These are phyloP conservation scores for Drosophila pruinosa DNA, from an alignment of 1,140 invertebrate species.

Conservation along the genomic window DNA sequence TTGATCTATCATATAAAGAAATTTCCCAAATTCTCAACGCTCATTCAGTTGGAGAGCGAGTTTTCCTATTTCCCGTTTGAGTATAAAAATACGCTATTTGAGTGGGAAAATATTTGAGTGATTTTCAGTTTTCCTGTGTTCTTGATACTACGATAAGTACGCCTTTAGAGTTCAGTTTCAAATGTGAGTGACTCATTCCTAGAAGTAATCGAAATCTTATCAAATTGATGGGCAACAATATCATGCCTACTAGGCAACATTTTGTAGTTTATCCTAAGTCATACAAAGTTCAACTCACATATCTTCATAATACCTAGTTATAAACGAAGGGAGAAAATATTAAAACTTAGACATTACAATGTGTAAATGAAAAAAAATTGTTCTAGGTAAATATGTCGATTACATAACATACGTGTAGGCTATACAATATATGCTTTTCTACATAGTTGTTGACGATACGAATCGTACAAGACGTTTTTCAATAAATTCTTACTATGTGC, in stretches of 20 bases:
- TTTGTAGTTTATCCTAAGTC: slow-evolving; percentile 19
- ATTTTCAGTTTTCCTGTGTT: slow-evolving; percentile 13
- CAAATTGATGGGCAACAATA: slow-evolving; percentile 6
- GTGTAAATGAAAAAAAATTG: no score
- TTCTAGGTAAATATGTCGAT: no score
- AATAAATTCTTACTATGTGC: no score
- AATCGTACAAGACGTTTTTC: no score
- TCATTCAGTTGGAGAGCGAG: slow-evolving; percentile 48
- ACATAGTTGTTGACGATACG: no score
- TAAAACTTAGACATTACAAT: no score
- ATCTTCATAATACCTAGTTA: slow-evolving; percentile 20
- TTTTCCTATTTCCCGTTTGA: not conserved
- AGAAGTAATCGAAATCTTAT: slow-evolving; percentile 39
- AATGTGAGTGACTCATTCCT: slow-evolving; percentile 15
- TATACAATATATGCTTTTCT: no score
- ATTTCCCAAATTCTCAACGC: slow-evolving; percentile 50
- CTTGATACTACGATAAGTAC: not conserved
- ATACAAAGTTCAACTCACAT: slow-evolving; percentile 18
- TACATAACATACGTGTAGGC: no score
- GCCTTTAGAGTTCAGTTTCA: not conserved
- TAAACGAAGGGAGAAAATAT: no score
- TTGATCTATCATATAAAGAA: slow-evolving; percentile 45
- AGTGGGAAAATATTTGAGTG: slow-evolving; percentile 49
- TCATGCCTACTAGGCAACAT: not conserved
- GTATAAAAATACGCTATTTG: slow-evolving; percentile 15